These are phyloP conservation scores for Patiria pectinifera DNA, from an alignment of 53 echinoderm and acorn worm species.

Conservation along the genomic window DNA sequence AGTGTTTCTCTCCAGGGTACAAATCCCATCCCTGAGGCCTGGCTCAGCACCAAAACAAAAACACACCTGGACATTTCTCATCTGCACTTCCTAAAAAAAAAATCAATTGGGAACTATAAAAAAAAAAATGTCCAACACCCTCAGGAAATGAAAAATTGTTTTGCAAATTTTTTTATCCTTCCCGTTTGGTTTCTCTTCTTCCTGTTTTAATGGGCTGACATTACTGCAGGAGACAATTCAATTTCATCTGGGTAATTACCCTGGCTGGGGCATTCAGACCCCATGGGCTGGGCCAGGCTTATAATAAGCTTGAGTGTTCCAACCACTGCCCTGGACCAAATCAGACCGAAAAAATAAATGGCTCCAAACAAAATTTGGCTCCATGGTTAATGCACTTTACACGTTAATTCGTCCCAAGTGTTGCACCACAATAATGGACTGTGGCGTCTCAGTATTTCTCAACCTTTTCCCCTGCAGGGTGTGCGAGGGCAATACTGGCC, in stretches of 20 bases:
- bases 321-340: neutral
- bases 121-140: constrained; percentile 22
- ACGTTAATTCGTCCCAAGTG: constrained; percentile 5
- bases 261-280: constrained; percentile 26
- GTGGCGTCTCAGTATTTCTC: neutral
- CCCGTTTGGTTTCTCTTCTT: neutral
- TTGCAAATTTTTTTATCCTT: constrained; percentile 4
- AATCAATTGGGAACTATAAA: constrained; percentile 11
- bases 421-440: neutral
- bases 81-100: constrained; percentile 51
- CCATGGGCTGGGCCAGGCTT: constrained; percentile 50
- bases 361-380: neutral
- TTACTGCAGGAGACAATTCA: constrained; percentile 52
- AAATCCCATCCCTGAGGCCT: neutral
- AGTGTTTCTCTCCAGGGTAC: neutral
- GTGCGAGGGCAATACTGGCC: neutral
- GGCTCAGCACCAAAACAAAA: constrained; percentile 17
- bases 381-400: neutral
- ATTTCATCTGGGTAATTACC: constrained; percentile 46
- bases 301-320: neutral
- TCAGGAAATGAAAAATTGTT: constrained; percentile 17
- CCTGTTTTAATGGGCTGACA: neutral
- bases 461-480: neutral
- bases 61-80: constrained; percentile 52
- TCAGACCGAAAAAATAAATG: neutral